Conservation (phyloP, 2,888 invertebrate genomes). For the Falcaria lacertinaria region DNA sequence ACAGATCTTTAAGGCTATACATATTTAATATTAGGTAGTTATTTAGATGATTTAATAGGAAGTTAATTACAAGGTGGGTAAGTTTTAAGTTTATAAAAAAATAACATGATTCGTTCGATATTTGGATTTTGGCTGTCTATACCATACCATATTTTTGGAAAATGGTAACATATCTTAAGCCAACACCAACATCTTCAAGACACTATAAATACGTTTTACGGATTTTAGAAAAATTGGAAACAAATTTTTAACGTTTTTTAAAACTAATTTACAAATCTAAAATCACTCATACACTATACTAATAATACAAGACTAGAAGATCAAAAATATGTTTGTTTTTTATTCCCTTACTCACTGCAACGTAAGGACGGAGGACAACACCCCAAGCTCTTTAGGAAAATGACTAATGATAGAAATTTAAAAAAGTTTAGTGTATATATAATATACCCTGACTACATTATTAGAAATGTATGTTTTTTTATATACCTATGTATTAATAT, state of each 20-base stretch:
- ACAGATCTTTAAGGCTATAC: conserved; percentile 55
- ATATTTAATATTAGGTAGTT: conserved; percentile 12
- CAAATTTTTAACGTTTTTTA: too few species aligned
- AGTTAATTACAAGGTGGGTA: not conserved
- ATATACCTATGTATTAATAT: too few species aligned
- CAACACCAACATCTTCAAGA: conserved; percentile 29
- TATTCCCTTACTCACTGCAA: conserved; percentile 35
- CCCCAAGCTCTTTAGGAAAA: conserved; percentile 45
- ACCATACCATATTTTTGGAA: not conserved
- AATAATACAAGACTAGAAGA: conserved; percentile 65
- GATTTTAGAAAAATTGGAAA: conserved; percentile 11
- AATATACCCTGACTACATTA: too few species aligned
- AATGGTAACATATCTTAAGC: conserved; percentile 6
- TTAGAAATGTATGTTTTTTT: too few species aligned
- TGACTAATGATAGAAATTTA: too few species aligned
- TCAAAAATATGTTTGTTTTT: conserved; percentile 34
- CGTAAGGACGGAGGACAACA: conserved; percentile 46
- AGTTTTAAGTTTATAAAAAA: not conserved
- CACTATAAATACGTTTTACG: too few species aligned
- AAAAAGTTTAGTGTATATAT: too few species aligned
- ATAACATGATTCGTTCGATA: not conserved
- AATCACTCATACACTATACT: conserved; percentile 33
- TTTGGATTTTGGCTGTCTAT: not conserved
- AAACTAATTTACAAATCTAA: too few species aligned
- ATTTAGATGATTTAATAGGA: not conserved